phyloP scores from a whole-genome alignment of 2,113 vertebrate species.

The Malurus cyaneus region DNA sequence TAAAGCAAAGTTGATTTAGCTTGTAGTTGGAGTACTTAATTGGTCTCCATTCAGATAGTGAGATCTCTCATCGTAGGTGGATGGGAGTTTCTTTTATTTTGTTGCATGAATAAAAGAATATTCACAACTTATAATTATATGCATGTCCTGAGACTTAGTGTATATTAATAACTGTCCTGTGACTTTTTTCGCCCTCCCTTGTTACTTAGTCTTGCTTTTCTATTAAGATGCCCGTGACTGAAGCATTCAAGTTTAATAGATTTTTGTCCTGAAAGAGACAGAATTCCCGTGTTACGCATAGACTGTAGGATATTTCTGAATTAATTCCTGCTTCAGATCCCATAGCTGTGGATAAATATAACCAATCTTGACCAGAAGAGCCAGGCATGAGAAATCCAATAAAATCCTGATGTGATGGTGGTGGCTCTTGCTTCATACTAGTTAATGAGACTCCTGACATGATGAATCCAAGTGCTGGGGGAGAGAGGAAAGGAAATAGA shows the following conservation, averaged over 20 bases:
- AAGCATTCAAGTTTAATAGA: constrained; percentile 57
- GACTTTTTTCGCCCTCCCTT: constrained; percentile 16
- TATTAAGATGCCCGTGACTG: constrained; percentile 57
- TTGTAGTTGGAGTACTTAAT: not conserved
- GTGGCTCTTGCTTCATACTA: not conserved
- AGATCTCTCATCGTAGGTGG: not conserved
- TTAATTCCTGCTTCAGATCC: constrained; percentile 61
- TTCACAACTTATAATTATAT: constrained; percentile 44
- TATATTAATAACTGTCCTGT: constrained; percentile 65
- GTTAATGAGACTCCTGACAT: constrained; percentile 21
- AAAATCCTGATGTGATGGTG: constrained; percentile 3
- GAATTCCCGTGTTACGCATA: constrained; percentile 38
- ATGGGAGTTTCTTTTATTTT: constrained; percentile 9
- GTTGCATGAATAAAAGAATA: constrained; percentile 15
- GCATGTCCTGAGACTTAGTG: constrained; percentile 30
- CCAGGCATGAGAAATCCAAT: constrained; percentile 33
- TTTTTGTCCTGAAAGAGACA: constrained; percentile 50
- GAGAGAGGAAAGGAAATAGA: not conserved
- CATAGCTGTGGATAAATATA: constrained; percentile 58
- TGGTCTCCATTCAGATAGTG: not conserved
- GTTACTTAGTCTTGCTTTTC: constrained; percentile 54
- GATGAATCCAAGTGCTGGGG: not conserved
- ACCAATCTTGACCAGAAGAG: constrained; percentile 57
- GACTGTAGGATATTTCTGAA: constrained; percentile 49
- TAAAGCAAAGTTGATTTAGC: not conserved